Evolutionary conservation across 1,140 invertebrate species (phyloP).

Genomic region (Akabosia matsudoensis): DNA sequence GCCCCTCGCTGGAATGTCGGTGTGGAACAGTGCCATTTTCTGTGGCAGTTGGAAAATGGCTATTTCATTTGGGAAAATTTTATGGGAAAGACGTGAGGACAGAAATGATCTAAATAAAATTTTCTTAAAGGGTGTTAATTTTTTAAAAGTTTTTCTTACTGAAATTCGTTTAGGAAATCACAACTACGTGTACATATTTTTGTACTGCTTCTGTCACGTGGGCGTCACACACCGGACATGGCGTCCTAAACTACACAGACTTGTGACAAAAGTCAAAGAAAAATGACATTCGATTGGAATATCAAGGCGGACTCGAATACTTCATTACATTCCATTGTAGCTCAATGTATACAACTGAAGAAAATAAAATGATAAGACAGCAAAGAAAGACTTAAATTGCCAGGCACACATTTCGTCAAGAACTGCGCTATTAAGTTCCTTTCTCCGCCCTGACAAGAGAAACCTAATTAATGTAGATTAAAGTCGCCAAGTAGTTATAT

Average conservation of each 20-base stretch:
- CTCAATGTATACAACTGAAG: background rate
- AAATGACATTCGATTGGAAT: no score
- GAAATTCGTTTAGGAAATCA: slow-evolving; percentile 22
- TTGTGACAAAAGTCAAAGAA: background rate
- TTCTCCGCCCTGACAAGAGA: no score
- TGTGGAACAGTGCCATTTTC: slow-evolving; percentile 46
- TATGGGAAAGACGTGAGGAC: slow-evolving; percentile 29
- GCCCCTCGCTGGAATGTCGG: slow-evolving; percentile 44
- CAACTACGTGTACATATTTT: slow-evolving; percentile 9
- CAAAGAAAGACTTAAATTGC: no score
- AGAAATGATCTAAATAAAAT: background rate
- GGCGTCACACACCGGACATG: slow-evolving; percentile 22
- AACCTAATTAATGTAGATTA: no score
- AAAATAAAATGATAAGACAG: no score
- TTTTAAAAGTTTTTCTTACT: no score
- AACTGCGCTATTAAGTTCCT: no score
- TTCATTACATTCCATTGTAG: background rate
- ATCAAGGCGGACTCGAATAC: background rate
- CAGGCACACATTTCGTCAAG: no score
- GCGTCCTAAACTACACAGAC: background rate
- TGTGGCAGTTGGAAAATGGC: slow-evolving; percentile 34
- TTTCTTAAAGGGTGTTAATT: background rate
- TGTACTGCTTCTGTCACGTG: slow-evolving; percentile 36
- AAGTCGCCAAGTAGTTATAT: no score
- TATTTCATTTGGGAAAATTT: background rate